A percentile compares a stretch with the other conserved stretches of the same genome.
Conservation (phyloP, 2,888 invertebrate genomes). For the Lordiphosa fenestrarum region DNA sequence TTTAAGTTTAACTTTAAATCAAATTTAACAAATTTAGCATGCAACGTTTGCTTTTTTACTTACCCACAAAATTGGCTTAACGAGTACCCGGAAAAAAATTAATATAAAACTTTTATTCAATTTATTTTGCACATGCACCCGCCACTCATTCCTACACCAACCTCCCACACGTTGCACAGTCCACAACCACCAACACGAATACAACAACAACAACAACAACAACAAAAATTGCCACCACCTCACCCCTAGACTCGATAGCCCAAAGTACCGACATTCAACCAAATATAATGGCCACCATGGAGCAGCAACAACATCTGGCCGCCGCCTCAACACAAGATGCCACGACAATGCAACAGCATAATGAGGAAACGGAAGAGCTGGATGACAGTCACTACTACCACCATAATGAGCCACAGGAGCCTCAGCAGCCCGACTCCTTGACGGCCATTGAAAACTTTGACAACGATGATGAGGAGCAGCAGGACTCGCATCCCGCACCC, state of each 20-base stretch:
- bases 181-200: conserved; percentile 40
- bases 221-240: conserved; percentile 41
- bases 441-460: conserved; percentile 48
- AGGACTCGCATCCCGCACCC: not conserved
- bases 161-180: conserved; percentile 39
- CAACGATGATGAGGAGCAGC: conserved; percentile 13
- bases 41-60: conserved; percentile 24
- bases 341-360: conserved; percentile 61
- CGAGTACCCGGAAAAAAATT: conserved; percentile 35
- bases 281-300: conserved; percentile 38
- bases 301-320: conserved; percentile 29
- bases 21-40: conserved; percentile 30
- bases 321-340: conserved; percentile 44
- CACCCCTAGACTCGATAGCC: conserved; percentile 58
- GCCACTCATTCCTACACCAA: conserved; percentile 20
- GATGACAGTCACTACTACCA: conserved; percentile 57
- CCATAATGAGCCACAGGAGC: conserved; percentile 56
- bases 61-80: conserved; percentile 34
- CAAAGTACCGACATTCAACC: conserved; percentile 59
- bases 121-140: conserved; percentile 53
- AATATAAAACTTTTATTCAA: conserved; percentile 50
- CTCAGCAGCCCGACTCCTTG: conserved; percentile 36
- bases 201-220: conserved; percentile 31
- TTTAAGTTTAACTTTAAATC: not conserved
- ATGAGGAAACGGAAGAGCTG: conserved; percentile 69